A percentile compares a stretch with the other conserved stretches of the same genome.
Evolutionary conservation across 2,888 invertebrate species (phyloP).

Genomic region (Ditylenchus weischeri): DNA sequence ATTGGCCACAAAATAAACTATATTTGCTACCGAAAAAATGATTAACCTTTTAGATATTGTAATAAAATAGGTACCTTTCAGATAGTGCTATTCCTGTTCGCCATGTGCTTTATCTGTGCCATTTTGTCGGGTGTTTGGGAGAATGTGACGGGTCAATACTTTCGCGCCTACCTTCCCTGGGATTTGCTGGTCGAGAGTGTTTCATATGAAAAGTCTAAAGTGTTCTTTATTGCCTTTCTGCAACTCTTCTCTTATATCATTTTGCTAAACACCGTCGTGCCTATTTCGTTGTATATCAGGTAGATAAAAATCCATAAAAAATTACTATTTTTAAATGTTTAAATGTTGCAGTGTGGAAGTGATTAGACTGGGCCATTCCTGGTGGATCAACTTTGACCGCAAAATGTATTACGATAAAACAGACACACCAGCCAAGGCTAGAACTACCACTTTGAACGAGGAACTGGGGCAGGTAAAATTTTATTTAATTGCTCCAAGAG

Average conservation of each 20-base stretch:
- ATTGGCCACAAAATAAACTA: too few species aligned
- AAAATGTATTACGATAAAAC: slow-evolving; percentile 79
- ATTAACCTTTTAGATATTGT: too few species aligned
- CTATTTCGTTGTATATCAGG: slow-evolving; percentile 97
- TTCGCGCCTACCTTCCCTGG: slow-evolving; percentile 56
- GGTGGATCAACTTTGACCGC: slow-evolving; percentile 97
- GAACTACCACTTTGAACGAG: slow-evolving; percentile 96
- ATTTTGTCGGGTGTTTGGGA: slow-evolving; percentile 98
- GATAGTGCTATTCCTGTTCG: slow-evolving; percentile 96
- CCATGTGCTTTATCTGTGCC: slow-evolving; percentile 95
- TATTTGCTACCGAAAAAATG: too few species aligned
- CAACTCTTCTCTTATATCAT: slow-evolving; percentile 99
- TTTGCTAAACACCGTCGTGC: slow-evolving; percentile 97
- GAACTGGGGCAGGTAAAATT: slow-evolving; percentile 61
- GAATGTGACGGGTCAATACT: slow-evolving; percentile 71
- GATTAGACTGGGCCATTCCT: slow-evolving; percentile 94
- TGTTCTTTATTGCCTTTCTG: slow-evolving; percentile 82
- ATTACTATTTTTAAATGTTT: background rate
- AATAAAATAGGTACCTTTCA: slow-evolving; percentile 65
- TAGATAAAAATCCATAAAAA: slow-evolving; percentile 54
- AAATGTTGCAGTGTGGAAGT: slow-evolving; percentile 70
- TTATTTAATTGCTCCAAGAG: slow-evolving; percentile 6
- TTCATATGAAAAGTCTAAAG: slow-evolving; percentile 29
- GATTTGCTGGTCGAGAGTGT: slow-evolving; percentile 22
- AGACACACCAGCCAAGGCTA: slow-evolving; percentile 67